Base-by-base conservation (phyloP, 2,888 invertebrate genomes). In the Eugnorisma glareosa region DNA sequence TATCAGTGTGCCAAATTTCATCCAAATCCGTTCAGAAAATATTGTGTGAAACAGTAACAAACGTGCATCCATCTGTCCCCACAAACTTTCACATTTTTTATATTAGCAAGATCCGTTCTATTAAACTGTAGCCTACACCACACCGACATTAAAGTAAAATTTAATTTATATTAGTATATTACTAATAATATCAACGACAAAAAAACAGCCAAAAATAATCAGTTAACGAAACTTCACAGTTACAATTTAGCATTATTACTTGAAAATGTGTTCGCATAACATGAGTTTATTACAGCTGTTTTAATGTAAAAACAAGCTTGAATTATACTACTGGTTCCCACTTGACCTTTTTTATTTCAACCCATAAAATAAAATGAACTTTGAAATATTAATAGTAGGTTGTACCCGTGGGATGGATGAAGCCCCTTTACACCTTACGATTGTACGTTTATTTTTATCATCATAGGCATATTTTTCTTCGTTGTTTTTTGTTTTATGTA, bases 331-430 rank as follows among this genome's bases (percentile, higher is more conserved):
- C 86, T 78, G 81, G 84, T 81, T 90, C 89, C 83, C 89, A 87
- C 91, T 90, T 91, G 89, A 87, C 91, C 88, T 87, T 88, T 91
- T 92, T 92, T 91, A 92, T 92, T 93, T 88, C 85, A 85, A 81
- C 84, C 89, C 92, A 90, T 94, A 94, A 94, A 94, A 94, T 94
- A 93, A 93, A 94, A 93, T 92, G 91, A 93, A 93, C 90, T 94
- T 93, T 94, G 93, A 93, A 94, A 93, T 94, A 94, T 94, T 93
- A 93, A 94, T 92, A 91, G 90, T 88, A 87, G 84, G 88, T 85
- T 79, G 81, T 84, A 88, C 89, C 83, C 87, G 86, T 82, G 88
- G 86, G 83, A 88, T 77, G 89, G 84, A 82, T 31, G 40, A 15
- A 48, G 74, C 8, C 35, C 13, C 48, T 90, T 93, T 91, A 93